Evolutionary conservation across 2,797 vertebrate genomes (phyloP).

Genomic region (Steatocranus sp.): DNA sequence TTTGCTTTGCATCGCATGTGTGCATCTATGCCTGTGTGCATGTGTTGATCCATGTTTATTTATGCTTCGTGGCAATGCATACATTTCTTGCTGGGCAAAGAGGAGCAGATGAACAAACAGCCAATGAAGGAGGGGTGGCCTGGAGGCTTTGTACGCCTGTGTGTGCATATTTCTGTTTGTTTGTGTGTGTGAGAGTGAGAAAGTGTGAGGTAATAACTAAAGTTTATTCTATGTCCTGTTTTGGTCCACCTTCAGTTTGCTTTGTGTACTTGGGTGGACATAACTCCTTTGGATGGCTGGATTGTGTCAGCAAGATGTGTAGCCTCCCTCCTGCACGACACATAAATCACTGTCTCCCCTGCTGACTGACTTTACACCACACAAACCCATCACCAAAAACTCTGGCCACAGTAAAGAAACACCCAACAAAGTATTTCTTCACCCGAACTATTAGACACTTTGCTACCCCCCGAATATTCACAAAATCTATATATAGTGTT

Average conservation of each 20-base stretch:
- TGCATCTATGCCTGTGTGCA: neutral
- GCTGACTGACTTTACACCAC: constrained; percentile 4
- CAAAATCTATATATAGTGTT: neutral
- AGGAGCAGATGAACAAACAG: constrained; percentile 42
- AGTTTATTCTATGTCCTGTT: constrained; percentile 19
- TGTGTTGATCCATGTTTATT: constrained; percentile 39
- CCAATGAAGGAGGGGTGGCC: constrained; percentile 1
- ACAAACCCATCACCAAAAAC: constrained; percentile 1
- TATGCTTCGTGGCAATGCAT: constrained; percentile 31
- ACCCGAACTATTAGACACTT: neutral
- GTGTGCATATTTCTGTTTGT: neutral
- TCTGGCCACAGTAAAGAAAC: neutral
- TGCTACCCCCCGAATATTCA: neutral
- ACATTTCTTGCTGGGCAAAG: constrained; percentile 39
- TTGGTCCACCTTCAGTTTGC: constrained; percentile 33
- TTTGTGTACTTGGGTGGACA: constrained; percentile 31
- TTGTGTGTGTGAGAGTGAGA: neutral
- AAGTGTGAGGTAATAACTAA: constrained; percentile 19
- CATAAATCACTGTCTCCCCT: constrained; percentile 37
- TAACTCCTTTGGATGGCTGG: constrained; percentile 42
- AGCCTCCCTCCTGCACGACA: constrained; percentile 3
- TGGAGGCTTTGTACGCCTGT: neutral
- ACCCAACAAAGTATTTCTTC: neutral
- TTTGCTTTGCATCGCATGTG: constrained; percentile 10
- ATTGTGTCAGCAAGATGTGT: constrained; percentile 38